These are phyloP conservation scores for Spondyliosoma cantharus DNA, from an alignment of 2,797 vertebrate species.

Conservation along the genomic window DNA sequence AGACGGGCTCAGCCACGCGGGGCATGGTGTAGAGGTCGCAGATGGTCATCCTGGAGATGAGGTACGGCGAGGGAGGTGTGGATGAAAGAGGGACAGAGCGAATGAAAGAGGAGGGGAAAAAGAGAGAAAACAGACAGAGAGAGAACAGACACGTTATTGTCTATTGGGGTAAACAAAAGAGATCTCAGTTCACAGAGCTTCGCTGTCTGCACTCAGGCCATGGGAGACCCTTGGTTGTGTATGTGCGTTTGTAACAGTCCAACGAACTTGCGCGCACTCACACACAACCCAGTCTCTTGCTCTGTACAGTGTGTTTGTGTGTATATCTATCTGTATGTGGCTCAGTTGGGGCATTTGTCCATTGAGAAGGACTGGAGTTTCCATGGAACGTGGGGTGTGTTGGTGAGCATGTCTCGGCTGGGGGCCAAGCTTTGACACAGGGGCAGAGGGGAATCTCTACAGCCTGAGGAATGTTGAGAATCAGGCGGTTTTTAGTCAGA, in stretches of 20 bases:
- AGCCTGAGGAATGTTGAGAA: constrained; percentile 66
- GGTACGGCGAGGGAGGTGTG: constrained; percentile 36
- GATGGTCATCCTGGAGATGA: constrained; percentile 90
- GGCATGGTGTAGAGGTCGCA: constrained; percentile 99
- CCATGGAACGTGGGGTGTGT: constrained; percentile 66
- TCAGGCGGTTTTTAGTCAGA: constrained; percentile 48
- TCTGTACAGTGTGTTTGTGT: constrained; percentile 45
- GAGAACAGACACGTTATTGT: constrained; percentile 81
- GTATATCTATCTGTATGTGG: constrained; percentile 58
- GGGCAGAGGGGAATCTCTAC: constrained; percentile 73
- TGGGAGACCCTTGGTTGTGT: constrained; percentile 76
- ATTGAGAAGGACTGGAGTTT: constrained; percentile 75
- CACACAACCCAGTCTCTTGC: constrained; percentile 44
- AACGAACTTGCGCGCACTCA: constrained; percentile 21
- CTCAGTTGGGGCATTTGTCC: constrained; percentile 66
- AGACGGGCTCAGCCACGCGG: constrained; percentile 95
- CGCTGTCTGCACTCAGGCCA: constrained; percentile 70
- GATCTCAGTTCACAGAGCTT: constrained; percentile 79
- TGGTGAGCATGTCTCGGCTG: constrained; percentile 71
- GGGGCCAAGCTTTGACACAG: constrained; percentile 73
- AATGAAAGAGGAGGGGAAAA: constrained; percentile 47
- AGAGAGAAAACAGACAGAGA: constrained; percentile 59
- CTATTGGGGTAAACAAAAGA: constrained; percentile 77
- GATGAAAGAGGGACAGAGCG: constrained; percentile 60
- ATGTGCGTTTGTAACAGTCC: constrained; percentile 46